Base-by-base conservation (phyloP, 1,140 invertebrate species). In the Laupala kohalensis region DNA sequence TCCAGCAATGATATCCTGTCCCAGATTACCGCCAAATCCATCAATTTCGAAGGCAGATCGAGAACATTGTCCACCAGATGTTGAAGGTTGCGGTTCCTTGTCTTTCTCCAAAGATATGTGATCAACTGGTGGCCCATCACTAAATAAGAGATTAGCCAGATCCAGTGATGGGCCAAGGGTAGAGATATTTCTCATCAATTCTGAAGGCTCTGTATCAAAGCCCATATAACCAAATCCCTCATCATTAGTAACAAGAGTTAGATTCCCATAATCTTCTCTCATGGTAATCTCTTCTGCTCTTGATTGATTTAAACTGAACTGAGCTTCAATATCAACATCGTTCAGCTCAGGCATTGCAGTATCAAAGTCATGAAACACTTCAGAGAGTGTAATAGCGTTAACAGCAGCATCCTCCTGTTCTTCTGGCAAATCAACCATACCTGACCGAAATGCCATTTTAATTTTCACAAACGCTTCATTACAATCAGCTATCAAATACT, bases 381-480 rank as follows among this genome's bases (percentile, higher is more conserved):
- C 96, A 1, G 95, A 95, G 27, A 98, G 84, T 28, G 95, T 97
- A 73, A 97, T 97, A 28, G 95, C 94, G 82, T 94, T 95, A 75
- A 97, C 93, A 67, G 95, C 95, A 30, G 95, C 95, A 81, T 98
- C 95, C 75, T 96, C 82, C 78, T 97, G 95, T 76, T 97, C 96
- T 80, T 99, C 96, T 0, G 96, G 95, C 68, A 99, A 82, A 83
- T 99, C 96, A 0, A 98, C 96, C 89, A 98, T 96, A 19, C 96
- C 97, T 29, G 97, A 96, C 76, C 97, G 85, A 80, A 99, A 99
- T 24, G 97, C 97, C 94, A 97, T 95, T 87, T 98, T 99, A 76
- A 99, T 99, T 83, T 99, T 99, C 64, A 99, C 95, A 83, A 99
- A 99, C 0, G 98, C 97, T 84, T 99, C 97, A 92, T 99, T 99